phyloP scores from a whole-genome alignment of 2,888 invertebrate species.

The Nomada ferruginata region DNA sequence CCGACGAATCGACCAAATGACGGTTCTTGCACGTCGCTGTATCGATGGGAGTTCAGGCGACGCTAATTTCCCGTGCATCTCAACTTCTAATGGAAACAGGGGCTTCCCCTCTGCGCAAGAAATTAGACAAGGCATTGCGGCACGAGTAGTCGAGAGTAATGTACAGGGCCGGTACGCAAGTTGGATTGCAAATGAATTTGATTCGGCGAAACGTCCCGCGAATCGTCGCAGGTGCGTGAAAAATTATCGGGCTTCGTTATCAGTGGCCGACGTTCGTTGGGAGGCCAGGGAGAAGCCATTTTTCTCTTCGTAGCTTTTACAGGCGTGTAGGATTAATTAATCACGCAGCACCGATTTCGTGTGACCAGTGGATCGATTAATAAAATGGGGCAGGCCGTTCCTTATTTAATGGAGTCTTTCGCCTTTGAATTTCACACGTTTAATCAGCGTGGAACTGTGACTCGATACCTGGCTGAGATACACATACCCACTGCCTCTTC shows the following conservation, averaged over 20 bases:
- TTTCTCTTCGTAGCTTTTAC: slow-evolving; percentile 39
- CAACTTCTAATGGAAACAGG: slow-evolving; percentile 1
- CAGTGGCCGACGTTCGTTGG: slow-evolving; percentile 6
- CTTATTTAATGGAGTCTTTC: slow-evolving; percentile 41
- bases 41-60: slow-evolving; percentile 42
- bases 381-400: slow-evolving; percentile 37
- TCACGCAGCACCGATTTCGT: slow-evolving; percentile 49
- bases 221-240: slow-evolving; percentile 28
- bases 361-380: slow-evolving; percentile 43
- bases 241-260: slow-evolving; percentile 32
- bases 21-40: slow-evolving; percentile 52
- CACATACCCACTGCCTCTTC: background rate
- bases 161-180: background rate
- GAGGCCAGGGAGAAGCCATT: slow-evolving; percentile 23
- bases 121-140: background rate
- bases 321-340: slow-evolving; percentile 42
- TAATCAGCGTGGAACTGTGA: background rate
- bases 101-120: background rate
- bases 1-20: slow-evolving; percentile 71
- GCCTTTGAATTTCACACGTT: background rate
- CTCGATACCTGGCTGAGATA: background rate
- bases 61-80: slow-evolving; percentile 4
- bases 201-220: slow-evolving; percentile 2
- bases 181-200: background rate
- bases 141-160: no score